These are phyloP conservation scores for Temnothorax longispinosus DNA, from an alignment of 1,140 invertebrate species.

Conservation along the genomic window DNA sequence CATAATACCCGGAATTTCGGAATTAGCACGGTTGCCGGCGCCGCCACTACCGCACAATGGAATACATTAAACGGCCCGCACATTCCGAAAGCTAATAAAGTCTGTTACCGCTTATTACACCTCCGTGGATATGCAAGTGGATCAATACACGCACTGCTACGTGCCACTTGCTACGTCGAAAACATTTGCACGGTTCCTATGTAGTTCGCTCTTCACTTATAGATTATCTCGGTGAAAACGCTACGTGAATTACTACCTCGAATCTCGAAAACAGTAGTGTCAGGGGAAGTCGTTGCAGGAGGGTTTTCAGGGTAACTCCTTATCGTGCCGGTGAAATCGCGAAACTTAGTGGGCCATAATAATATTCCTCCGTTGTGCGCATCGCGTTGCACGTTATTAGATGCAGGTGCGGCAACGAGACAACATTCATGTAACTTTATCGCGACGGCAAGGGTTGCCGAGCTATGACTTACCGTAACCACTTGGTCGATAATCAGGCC, in stretches of 20 bases:
- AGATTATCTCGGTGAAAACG: neutral
- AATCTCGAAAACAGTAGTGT: neutral
- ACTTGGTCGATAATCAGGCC: conserved; percentile 68
- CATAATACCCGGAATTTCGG: conserved; percentile 80
- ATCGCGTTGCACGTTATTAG: conserved; percentile 7
- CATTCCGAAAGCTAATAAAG: conserved; percentile 80
- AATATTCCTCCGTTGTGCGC: neutral
- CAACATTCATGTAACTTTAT: conserved; percentile 31
- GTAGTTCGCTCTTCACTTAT: neutral
- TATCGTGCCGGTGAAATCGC: neutral
- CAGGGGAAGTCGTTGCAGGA: neutral
- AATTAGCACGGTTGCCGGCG: conserved; percentile 76
- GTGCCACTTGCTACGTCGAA: conserved; percentile 4
- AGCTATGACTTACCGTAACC: conserved; percentile 61
- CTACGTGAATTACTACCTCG: neutral
- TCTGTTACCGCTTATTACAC: conserved; percentile 80
- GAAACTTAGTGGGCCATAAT: neutral
- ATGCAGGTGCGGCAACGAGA: neutral
- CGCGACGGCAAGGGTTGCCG: neutral
- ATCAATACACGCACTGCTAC: conserved; percentile 62
- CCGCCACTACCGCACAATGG: conserved; percentile 75
- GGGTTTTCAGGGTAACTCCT: neutral
- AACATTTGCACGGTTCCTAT: conserved; percentile 1
- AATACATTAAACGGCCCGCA: conserved; percentile 79
- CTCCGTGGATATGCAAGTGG: conserved; percentile 63